Conservation (phyloP, 2,888 invertebrate genomes). For the Koerneria pararmatus region DNA sequence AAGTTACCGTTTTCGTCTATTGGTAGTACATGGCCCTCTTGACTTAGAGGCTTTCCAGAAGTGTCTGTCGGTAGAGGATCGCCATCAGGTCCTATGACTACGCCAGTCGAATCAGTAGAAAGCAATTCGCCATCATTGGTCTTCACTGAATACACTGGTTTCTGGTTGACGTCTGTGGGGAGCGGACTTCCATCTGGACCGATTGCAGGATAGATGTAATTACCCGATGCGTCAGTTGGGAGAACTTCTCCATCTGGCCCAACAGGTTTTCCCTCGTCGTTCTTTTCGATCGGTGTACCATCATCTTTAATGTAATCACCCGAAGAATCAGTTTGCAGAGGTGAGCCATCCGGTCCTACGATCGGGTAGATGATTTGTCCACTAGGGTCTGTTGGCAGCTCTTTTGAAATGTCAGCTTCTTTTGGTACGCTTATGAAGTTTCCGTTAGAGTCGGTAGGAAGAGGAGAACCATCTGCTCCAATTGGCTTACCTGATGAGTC, state of each 20-base stretch:
- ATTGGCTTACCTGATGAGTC: slow-evolving; percentile 23
- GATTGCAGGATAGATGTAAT: slow-evolving; percentile 31
- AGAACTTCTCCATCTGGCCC: slow-evolving; percentile 33
- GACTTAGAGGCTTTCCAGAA: slow-evolving; percentile 31
- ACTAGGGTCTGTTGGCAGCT: slow-evolving; percentile 28
- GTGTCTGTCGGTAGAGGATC: slow-evolving; percentile 37
- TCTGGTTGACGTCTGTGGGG: slow-evolving; percentile 28
- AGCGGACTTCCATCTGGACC: slow-evolving; percentile 28
- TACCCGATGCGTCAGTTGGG: slow-evolving; percentile 36
- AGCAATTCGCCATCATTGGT: slow-evolving; percentile 26
- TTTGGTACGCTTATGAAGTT: slow-evolving; percentile 31
- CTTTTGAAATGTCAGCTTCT: slow-evolving; percentile 18
- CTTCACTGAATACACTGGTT: slow-evolving; percentile 22
- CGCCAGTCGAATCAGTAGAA: slow-evolving; percentile 34
- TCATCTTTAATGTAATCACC: slow-evolving; percentile 26
- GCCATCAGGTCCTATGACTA: slow-evolving; percentile 32
- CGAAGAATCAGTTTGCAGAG: slow-evolving; percentile 28
- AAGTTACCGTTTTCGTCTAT: slow-evolving; percentile 15
- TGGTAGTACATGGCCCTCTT: slow-evolving; percentile 23
- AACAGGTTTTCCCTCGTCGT: slow-evolving; percentile 36
- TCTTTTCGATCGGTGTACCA: slow-evolving; percentile 27
- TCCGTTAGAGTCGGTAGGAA: slow-evolving; percentile 31
- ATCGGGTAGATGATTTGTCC: slow-evolving; percentile 29
- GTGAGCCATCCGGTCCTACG: slow-evolving; percentile 28
- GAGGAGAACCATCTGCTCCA: slow-evolving; percentile 25